Evolutionary conservation across 2,797 vertebrate species (phyloP), one percentile per base, ranked within the genome.

Genomic region (Rhinichthys osculus): DNA sequence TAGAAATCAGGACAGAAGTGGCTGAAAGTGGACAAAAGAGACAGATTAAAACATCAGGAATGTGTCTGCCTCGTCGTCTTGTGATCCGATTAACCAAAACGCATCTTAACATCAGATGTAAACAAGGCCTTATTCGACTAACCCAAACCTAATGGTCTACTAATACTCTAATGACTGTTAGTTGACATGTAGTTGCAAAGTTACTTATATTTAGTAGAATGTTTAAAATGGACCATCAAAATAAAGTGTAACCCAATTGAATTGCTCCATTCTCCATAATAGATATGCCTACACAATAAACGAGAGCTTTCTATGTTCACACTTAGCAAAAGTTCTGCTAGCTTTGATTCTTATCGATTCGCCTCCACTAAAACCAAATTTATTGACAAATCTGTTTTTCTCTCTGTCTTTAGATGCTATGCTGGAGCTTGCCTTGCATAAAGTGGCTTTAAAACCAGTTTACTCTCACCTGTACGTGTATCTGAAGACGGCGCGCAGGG

Each of bases 401-500:
- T 66, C 19, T 74, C 44, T 71, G 11, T 42, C 80, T 83, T 14
- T 83, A 98, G 97, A 96, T 81, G 87, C 89, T 0, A 88, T 96
- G 84, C 82, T 98, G 50, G 97, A 98, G 91, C 80, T 92, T 0
- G 93, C 95, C 44, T 79, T 98, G 54, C 96, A 96, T 91, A 96
- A 95, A 85, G 96, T 96, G 66, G 92, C 97, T 1, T 92, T 98
- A 83, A 97, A 95, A 57, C 96, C 97, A 0, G 84, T 97, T 78
- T 92, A 91, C 59, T 23, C 92, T 0, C 92, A 93, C 79, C 92
- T 98, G 71, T 97, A 96, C 90, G 87, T 88, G 47, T 94, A 91
- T 83, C 94, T 98, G 23, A 94, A 88, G 81, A 77, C 90, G 2
- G 80, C 93, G 66, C 93, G 91, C 16, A 64, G 90, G 54, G 71